A percentile compares a stretch with the other conserved stretches of the same genome.
phyloP scores from a whole-genome alignment of 2,888 invertebrate species.

The Laothoe populi region DNA sequence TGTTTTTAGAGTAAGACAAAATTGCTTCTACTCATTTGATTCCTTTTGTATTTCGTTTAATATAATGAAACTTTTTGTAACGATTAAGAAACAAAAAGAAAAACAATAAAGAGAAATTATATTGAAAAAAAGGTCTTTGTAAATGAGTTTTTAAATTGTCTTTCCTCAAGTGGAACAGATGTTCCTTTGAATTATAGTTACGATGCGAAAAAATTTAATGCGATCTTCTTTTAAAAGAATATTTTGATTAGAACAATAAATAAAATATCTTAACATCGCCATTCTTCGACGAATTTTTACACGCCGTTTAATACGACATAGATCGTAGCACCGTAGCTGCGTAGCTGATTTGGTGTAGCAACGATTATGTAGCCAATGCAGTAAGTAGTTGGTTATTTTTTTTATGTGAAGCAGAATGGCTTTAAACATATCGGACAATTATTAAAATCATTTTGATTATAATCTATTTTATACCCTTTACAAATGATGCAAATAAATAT shows the following conservation, averaged over 20 bases:
- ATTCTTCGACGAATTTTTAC: too few relatives aligned
- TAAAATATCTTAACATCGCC: too few relatives aligned
- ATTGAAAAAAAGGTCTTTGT: constrained; percentile 1
- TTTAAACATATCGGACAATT: too few relatives aligned
- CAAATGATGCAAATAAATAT: background rate
- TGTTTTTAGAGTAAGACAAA: too few relatives aligned
- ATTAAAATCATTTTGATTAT: too few relatives aligned
- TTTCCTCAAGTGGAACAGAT: constrained; percentile 11
- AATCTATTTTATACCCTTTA: too few relatives aligned
- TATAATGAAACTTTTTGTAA: background rate
- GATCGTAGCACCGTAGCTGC: constrained; percentile 3
- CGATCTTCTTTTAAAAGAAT: background rate
- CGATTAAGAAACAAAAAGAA: background rate
- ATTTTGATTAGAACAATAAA: background rate
- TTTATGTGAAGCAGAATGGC: too few relatives aligned
- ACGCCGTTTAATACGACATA: background rate
- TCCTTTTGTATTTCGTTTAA: background rate
- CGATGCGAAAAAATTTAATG: constrained; percentile 9
- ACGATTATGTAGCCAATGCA: too few relatives aligned
- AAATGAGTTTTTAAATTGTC: constrained; percentile 21
- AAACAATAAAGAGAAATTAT: constrained; percentile 7
- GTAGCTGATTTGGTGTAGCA: too few relatives aligned
- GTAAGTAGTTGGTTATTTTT: too few relatives aligned
- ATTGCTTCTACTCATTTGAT: too few relatives aligned
- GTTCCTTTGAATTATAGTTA: constrained; percentile 16